These are phyloP conservation scores for Paramuricea clavata DNA, from an alignment of 92 coral and sea anemone species.

Conservation along the genomic window DNA sequence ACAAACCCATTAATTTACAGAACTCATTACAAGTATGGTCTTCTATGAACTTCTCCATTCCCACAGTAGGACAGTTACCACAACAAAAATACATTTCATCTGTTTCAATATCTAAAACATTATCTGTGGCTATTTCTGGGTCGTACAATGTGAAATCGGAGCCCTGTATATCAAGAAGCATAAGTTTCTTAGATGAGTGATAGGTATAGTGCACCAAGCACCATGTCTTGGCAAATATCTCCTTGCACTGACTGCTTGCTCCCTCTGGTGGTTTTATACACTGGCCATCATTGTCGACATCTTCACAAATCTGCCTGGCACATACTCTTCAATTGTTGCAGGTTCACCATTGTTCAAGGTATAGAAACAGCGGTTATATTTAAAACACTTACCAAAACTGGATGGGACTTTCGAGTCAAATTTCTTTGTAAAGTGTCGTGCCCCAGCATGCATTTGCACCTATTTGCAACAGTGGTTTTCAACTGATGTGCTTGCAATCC, in stretches of 20 bases:
- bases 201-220: constrained; percentile 2
- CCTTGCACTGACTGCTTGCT: constrained; percentile 12
- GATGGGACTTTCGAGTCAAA: neutral
- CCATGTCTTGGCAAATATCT: constrained; percentile 1
- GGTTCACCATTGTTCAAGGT: constrained; percentile 4
- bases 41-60: constrained; percentile 1
- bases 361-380: neutral
- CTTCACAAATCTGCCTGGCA: neutral
- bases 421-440: neutral
- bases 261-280: neutral
- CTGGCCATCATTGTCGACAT: constrained; percentile 9
- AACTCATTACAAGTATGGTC: neutral
- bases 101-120: neutral
- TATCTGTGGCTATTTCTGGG: constrained; percentile 20
- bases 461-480: constrained; percentile 4
- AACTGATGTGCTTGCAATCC: neutral
- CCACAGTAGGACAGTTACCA: constrained; percentile 22
- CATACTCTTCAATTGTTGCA: constrained; percentile 14
- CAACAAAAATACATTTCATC: constrained; percentile 20
- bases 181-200: neutral
- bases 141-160: neutral
- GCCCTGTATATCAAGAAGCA: constrained; percentile 1
- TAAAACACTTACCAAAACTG: constrained; percentile 11
- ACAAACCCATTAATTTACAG: constrained; percentile 15
- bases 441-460: constrained; percentile 27